phyloP scores from a whole-genome alignment of 2,113 vertebrate genomes.

The Leptocoma aspasia region DNA sequence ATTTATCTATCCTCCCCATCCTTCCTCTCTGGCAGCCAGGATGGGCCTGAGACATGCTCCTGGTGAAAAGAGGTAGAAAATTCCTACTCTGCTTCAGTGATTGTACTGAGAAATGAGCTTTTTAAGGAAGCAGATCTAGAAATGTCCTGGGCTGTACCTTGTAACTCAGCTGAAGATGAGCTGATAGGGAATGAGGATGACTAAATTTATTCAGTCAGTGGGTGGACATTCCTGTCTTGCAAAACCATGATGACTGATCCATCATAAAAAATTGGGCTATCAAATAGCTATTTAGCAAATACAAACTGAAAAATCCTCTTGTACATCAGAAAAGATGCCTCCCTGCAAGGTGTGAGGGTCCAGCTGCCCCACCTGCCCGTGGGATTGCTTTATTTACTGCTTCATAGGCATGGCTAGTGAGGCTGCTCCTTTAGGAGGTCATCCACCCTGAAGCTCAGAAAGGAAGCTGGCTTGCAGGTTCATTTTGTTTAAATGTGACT shows the following conservation, averaged over 20 bases:
- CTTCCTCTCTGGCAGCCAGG: neutral
- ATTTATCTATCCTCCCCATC: neutral
- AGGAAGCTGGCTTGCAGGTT: neutral
- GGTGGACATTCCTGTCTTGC: conserved; percentile 40
- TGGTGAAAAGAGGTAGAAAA: neutral
- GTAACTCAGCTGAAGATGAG: neutral
- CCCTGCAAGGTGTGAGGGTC: neutral
- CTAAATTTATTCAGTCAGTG: conserved; percentile 47
- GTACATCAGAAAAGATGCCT: neutral
- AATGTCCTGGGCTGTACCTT: neutral
- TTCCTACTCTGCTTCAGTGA: neutral
- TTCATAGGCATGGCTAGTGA: neutral
- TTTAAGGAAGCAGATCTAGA: neutral
- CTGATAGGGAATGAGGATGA: neutral
- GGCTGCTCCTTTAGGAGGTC: neutral
- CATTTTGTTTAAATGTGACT: neutral
- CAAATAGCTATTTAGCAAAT: neutral
- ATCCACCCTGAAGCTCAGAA: neutral
- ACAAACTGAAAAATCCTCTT: neutral
- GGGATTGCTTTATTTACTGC: neutral
- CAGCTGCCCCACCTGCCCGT: neutral
- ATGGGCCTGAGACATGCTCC: neutral
- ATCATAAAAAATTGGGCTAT: neutral
- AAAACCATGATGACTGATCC: neutral
- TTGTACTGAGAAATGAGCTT: neutral